These are phyloP conservation scores for Adoxophyes honmai DNA, from an alignment of 1,140 invertebrate species.

Conservation along the genomic window DNA sequence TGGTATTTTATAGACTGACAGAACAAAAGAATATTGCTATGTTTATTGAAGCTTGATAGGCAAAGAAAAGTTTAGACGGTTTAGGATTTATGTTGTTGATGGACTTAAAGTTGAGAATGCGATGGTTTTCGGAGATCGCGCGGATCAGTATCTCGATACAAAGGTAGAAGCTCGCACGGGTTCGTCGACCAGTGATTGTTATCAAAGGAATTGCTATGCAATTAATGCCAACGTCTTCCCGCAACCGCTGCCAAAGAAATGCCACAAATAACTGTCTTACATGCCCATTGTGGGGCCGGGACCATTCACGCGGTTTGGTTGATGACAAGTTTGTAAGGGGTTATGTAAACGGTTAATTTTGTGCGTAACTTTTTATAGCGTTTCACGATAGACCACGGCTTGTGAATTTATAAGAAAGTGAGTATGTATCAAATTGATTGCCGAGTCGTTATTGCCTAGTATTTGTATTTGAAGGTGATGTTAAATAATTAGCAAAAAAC, in stretches of 20 bases:
- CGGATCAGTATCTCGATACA: conserved; percentile 29
- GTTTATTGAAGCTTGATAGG: background rate
- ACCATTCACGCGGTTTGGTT: background rate
- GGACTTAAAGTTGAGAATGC: conserved; percentile 25
- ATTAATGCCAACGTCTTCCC: conserved; percentile 49
- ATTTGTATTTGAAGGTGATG: too few species aligned
- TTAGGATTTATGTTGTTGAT: conserved; percentile 12
- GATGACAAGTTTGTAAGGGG: too few species aligned
- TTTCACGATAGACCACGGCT: too few species aligned
- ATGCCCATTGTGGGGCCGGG: background rate
- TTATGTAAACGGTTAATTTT: too few species aligned
- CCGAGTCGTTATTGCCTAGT: too few species aligned
- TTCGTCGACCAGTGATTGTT: conserved; percentile 50
- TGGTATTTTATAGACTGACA: conserved; percentile 2
- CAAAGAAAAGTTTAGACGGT: background rate
- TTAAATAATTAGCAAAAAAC: too few species aligned
- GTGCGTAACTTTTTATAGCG: too few species aligned
- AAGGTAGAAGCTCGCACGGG: conserved; percentile 43
- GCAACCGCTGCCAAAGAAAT: conserved; percentile 10
- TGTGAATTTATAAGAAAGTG: too few species aligned
- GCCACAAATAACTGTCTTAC: conserved; percentile 15
- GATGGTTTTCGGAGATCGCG: background rate
- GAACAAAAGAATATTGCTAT: conserved; percentile 15
- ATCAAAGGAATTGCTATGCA: conserved; percentile 46
- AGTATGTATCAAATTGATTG: too few species aligned